Conservation (phyloP, 2,797 vertebrate genomes). For the Malurus splendens region DNA sequence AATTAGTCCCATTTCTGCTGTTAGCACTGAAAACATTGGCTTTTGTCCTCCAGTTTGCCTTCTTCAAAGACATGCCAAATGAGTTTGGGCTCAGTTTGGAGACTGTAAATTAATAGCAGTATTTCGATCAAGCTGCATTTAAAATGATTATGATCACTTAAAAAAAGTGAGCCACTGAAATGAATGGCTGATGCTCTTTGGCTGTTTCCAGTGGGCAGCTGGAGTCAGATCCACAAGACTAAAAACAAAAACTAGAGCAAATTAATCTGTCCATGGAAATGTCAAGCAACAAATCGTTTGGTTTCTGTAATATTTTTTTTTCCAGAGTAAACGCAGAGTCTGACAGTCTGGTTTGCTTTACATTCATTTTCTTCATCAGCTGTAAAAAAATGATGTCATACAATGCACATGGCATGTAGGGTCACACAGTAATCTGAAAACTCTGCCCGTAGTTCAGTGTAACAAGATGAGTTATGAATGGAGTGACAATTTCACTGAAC, state of each 20-base stretch:
- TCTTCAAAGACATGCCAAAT: constrained; percentile 35
- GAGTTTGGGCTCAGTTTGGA: constrained; percentile 8
- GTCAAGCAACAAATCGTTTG: background rate
- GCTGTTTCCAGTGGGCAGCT: background rate
- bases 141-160: background rate
- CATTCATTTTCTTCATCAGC: background rate
- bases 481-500: background rate
- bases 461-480: background rate
- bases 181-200: background rate
- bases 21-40: background rate
- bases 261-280: background rate
- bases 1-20: constrained; percentile 41
- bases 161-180: background rate
- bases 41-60: background rate
- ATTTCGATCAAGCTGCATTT: constrained; percentile 44
- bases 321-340: background rate
- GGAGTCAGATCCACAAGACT: background rate
- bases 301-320: background rate
- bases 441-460: background rate
- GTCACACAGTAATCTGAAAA: background rate
- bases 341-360: background rate
- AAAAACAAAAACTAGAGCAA: background rate
- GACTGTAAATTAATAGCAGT: constrained; percentile 18
- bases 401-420: background rate
- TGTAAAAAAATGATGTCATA: background rate